Evolutionary conservation across 1,140 invertebrate species (phyloP).

Genomic region (Drosophila mojavensis): DNA sequence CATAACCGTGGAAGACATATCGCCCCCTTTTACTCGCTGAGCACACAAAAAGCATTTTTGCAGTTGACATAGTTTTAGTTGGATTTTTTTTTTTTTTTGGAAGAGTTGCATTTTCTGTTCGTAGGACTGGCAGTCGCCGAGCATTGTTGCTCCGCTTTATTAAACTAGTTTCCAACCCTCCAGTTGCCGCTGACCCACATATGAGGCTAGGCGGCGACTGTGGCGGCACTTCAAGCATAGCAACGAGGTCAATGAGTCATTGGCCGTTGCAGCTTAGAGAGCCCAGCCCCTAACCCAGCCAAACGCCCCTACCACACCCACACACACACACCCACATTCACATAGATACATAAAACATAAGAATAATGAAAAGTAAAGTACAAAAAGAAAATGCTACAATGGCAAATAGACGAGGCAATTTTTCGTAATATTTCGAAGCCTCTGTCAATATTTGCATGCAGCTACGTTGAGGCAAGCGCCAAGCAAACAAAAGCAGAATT

Average conservation of each 20-base stretch:
- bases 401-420: constrained; percentile 55
- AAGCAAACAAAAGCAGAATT: constrained; percentile 36
- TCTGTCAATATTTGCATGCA: constrained; percentile 77
- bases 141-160: constrained; percentile 24
- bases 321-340: no score
- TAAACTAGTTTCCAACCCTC: constrained; percentile 66
- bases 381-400: constrained; percentile 21
- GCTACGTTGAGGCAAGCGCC: constrained; percentile 47
- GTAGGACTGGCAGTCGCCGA: background rate
- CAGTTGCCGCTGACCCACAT: constrained; percentile 65
- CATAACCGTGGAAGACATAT: no score
- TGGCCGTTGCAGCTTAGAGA: constrained; percentile 51
- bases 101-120: constrained; percentile 2
- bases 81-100: background rate
- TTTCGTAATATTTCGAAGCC: constrained; percentile 80
- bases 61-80: constrained; percentile 31
- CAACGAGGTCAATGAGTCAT: constrained; percentile 78
- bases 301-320: constrained; percentile 10
- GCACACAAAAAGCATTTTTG: background rate
- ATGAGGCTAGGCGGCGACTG: constrained; percentile 6
- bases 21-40: no score
- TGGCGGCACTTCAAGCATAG: constrained; percentile 27
- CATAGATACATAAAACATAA: constrained; percentile 12
- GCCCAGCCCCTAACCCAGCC: background rate
- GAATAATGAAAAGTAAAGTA: constrained; percentile 8